phyloP scores from a whole-genome alignment of 2,888 invertebrate species.

The Atethmia centrago region DNA sequence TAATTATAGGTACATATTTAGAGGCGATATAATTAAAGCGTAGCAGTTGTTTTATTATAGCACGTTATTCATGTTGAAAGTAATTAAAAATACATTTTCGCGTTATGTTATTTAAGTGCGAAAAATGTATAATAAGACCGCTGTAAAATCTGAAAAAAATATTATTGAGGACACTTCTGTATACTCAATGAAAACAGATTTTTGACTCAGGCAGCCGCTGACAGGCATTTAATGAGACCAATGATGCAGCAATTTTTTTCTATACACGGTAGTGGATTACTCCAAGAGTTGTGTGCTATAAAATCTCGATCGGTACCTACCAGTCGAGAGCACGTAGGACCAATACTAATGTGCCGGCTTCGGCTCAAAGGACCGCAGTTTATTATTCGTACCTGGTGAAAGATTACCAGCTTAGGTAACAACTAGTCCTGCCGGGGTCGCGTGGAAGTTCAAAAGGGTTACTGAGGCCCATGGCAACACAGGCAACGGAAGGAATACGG shows the following conservation, averaged over 20 bases:
- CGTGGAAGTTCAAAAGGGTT: too few relatives aligned
- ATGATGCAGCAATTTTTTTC: not conserved
- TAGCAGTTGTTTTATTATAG: conserved; percentile 25
- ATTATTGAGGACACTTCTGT: not conserved
- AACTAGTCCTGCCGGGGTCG: too few relatives aligned
- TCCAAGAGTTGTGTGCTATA: not conserved
- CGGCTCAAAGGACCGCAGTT: not conserved
- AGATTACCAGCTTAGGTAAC: not conserved
- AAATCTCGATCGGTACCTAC: conserved; percentile 6
- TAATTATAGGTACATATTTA: conserved; percentile 39
- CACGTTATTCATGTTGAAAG: conserved; percentile 45
- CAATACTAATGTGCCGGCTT: not conserved
- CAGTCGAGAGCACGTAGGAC: not conserved
- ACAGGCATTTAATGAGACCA: not conserved
- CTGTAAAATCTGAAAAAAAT: not conserved
- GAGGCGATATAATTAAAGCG: conserved; percentile 37
- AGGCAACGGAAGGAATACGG: too few relatives aligned
- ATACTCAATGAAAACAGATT: not conserved
- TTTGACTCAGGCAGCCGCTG: not conserved
- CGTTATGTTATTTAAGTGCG: conserved; percentile 19
- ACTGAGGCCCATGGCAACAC: too few relatives aligned
- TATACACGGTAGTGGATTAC: not conserved
- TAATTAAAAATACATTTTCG: conserved; percentile 51
- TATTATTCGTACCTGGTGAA: not conserved
- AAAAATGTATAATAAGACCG: conserved; percentile 22